Base-by-base conservation (phyloP, 2,797 vertebrate species). In the Acridotheres tristis region DNA sequence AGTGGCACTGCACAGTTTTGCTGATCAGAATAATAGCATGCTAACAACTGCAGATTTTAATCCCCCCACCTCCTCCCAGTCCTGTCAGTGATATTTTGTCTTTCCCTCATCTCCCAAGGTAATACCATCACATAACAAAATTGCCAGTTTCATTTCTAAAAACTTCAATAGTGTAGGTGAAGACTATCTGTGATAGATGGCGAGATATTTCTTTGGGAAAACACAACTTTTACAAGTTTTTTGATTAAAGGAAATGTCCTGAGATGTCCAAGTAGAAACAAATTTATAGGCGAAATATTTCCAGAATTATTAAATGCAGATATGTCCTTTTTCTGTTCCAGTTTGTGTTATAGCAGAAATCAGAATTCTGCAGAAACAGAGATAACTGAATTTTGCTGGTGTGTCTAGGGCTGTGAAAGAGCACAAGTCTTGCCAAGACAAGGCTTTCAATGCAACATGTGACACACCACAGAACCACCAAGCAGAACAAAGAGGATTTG, bases 61-160 rank as follows among this genome's bases (percentile, higher is more conserved):
- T 54, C 36, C 5, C 1, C 1, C 8, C 7, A 15, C 1, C 2
- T 1, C 11, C 14, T 10, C 22, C 30, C 3, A 38, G 21, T 13
- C 9, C 21, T 48, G 23, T 9, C 51, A 65, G 16, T 25, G n/a
- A 61, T 55, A 59, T 61, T 88, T 67, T 72, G 27, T n/a, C 26
- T 76, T 74, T 83, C 22, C 23, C 10, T 53, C 4, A 2, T 40
- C 38, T 81, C 32, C 29, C 50, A 68, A n/a, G 21, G 32, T 61
- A 77, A 67, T 51, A 36, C 16, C 51, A 32, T 45, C 22, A 73
- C 14, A 8, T 21, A 54, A 65, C 19, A 38, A 21, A 29, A 45
- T 54, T 54, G 5, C 19, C 72, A 23, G 15, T 16, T 54, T 48
- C 15, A 34, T 47, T 42, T 22, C 43, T 17, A 66, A 69, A 77